Evolutionary conservation across 2,113 vertebrate genomes (phyloP).

Genomic region (Rhinogobius similis): DNA sequence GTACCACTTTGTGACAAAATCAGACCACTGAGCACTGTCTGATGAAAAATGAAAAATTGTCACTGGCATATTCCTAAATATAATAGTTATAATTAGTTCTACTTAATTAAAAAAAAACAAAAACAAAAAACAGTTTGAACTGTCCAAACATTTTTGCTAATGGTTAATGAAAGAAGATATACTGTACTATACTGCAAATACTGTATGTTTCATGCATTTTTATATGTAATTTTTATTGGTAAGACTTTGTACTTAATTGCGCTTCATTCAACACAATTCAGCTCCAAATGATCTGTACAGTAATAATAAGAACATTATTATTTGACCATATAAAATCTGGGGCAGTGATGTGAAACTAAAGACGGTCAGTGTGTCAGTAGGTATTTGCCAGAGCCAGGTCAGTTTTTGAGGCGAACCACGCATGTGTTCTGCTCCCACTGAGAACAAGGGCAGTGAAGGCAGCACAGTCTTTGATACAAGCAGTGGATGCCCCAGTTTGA

Average conservation of each 20-base stretch:
- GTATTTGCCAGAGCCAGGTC: not conserved
- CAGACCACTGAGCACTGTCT: too few species aligned
- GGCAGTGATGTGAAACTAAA: not conserved
- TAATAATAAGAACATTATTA: not conserved
- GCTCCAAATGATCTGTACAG: not conserved
- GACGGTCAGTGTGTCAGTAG: constrained; percentile 5
- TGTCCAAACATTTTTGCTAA: not conserved
- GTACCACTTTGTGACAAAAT: too few species aligned
- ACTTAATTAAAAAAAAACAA: too few species aligned
- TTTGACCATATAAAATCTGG: not conserved
- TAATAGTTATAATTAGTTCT: too few species aligned
- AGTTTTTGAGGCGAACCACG: not conserved
- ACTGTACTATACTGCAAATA: too few species aligned
- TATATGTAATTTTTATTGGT: too few species aligned
- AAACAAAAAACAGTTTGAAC: not conserved
- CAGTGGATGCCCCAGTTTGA: constrained; percentile 1
- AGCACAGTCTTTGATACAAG: not conserved
- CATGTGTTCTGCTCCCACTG: not conserved
- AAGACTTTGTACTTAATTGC: too few species aligned
- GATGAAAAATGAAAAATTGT: too few species aligned
- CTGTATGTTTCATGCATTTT: too few species aligned
- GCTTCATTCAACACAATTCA: not conserved
- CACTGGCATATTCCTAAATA: too few species aligned
- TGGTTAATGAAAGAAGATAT: too few species aligned
- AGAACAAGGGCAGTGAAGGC: not conserved